A percentile compares a stretch with the other conserved stretches of the same genome.
Conservation (phyloP, 2,113 vertebrate species). For the Opisthocomus hoazin region DNA sequence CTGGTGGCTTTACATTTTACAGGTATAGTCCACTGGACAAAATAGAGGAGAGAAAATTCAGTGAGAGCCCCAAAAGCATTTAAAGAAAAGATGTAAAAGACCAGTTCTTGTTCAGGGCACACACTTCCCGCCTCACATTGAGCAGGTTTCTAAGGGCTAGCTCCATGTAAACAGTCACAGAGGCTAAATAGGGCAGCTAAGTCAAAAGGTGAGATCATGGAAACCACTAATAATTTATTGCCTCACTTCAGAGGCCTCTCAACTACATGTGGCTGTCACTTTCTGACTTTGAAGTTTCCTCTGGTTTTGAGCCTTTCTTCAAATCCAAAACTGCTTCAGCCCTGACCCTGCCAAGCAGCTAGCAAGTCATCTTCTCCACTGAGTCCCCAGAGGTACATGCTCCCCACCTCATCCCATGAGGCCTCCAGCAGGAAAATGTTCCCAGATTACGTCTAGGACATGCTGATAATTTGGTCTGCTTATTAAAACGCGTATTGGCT, state of each 20-base stretch:
- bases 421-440: neutral
- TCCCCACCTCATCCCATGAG: neutral
- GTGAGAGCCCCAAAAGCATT: neutral
- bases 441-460: neutral
- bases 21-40: neutral
- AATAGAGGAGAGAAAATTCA: neutral
- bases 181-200: neutral
- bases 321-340: neutral
- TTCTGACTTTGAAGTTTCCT: neutral
- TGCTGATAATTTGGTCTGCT: fast-evolving
- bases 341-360: neutral
- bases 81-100: neutral
- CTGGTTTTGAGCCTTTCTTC: neutral
- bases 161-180: neutral
- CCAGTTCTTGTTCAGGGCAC: neutral
- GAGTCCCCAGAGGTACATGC: neutral
- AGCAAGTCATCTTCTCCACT: fast-evolving
- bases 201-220: slow-evolving; percentile 55
- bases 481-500: fast-evolving
- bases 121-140: neutral
- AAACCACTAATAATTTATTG: slow-evolving; percentile 12
- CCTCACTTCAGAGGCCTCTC: slow-evolving; percentile 16
- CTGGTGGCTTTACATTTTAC: neutral
- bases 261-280: neutral
- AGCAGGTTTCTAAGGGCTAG: neutral